phyloP scores from a whole-genome alignment of 2,113 vertebrate genomes.

The Tachycineta bicolor region DNA sequence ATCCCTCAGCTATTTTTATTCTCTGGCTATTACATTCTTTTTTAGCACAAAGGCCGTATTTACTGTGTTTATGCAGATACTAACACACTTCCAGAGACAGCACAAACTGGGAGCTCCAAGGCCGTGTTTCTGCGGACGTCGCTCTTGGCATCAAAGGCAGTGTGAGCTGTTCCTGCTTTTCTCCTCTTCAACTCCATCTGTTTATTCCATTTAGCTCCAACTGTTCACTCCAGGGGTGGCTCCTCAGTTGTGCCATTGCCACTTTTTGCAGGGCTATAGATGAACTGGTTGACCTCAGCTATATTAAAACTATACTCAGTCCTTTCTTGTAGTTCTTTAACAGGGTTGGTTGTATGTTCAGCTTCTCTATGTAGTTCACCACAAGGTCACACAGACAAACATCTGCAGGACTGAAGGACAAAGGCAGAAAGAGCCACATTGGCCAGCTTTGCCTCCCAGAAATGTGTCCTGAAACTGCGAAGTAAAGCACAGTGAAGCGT shows the following conservation, averaged over 20 bases:
- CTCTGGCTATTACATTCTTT: not conserved
- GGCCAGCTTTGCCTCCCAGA: not conserved
- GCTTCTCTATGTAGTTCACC: not conserved
- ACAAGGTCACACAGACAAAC: not conserved
- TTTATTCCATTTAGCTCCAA: constrained; percentile 62
- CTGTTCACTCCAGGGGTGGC: constrained; percentile 52
- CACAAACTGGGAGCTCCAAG: constrained; percentile 18
- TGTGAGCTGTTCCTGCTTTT: not conserved
- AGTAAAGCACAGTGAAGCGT: not conserved
- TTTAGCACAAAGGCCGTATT: not conserved
- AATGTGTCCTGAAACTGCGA: not conserved
- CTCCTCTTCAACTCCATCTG: constrained; percentile 56
- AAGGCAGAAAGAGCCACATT: not conserved
- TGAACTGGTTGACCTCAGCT: constrained; percentile 23
- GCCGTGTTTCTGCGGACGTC: not conserved
- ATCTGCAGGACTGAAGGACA: not conserved
- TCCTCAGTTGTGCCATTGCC: not conserved
- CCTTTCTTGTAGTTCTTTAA: not conserved
- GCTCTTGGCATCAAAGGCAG: constrained; percentile 42
- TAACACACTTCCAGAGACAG: constrained; percentile 5
- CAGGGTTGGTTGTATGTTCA: not conserved
- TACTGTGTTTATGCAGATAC: not conserved
- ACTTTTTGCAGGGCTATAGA: constrained; percentile 17
- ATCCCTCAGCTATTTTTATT: constrained; percentile 3
- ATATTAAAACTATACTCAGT: not conserved